Base-by-base conservation (phyloP, 2,797 vertebrate genomes). In the Enteromius thamalakanensis region DNA sequence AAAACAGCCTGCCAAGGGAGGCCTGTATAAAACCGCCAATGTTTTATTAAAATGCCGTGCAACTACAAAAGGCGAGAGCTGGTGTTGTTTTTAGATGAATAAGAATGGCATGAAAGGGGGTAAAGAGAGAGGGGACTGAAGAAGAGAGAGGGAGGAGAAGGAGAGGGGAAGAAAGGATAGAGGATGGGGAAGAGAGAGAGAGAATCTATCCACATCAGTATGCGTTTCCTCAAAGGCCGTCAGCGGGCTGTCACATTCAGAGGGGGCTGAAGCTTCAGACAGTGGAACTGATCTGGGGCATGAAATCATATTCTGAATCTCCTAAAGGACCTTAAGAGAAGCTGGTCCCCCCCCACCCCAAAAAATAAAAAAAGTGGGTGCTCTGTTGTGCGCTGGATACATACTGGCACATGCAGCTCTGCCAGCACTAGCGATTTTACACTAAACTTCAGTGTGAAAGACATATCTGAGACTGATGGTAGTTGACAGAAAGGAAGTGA, bases 21-120 rank as follows among this genome's bases (percentile, higher is more conserved):
- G 40, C 77, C 81, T 53, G 80, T 83, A 83, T 69, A 81, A 90
- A 83, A 91, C 75, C 84, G 90, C 86, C 78, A 90, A 88, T 89
- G 74, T 90, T 90, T 91, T 92, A 91, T 92, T 92, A 91, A 94
- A 93, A 94, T 93, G 91, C 91, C 90, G 90, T 92, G 90, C 86
- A 89, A 90, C 85, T 89, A 78, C 90, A 76, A 87, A 86, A 88
- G 76, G 45, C 88, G 55, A 76, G 90, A 89, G 92, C 68, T 81
- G 85, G 79, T 90, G 90, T 93, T 92, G 92, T 93, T 94, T 93
- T 91, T 90, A 93, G 92, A 94, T 92, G 92, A 91, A 92, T 90
- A 90, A 90, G 90, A 92, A 92, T 76, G 86, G 89, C 90, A 89
- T 89, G 89, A 89, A 90, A 79, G 62, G 12, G 79, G 58, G 76